Base-by-base conservation (phyloP, 2,113 vertebrate genomes). In the Carlito syrichta region DNA sequence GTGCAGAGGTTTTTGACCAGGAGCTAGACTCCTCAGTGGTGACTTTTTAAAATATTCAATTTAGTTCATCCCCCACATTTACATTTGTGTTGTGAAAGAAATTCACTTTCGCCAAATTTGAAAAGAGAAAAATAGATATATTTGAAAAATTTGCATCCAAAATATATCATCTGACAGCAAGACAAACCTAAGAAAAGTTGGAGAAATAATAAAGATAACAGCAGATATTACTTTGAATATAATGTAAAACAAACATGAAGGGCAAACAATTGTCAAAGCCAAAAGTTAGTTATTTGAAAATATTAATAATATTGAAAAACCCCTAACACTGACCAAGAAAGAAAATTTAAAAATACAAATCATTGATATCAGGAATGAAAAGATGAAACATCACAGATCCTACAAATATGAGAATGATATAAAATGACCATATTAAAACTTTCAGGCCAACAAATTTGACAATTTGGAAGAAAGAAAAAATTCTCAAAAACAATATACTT, bases 341-440 rank as follows among this genome's bases (percentile, higher is more conserved):
- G 27, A 78, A 91, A 95, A 94, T 32, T 43, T n/a, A 84, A 88
- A 87, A 95, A 48, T 27, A 54, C 22, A 60, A 81, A 86, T 63
- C 84, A 78, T 27, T 74, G 4, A 77, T 35, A 74, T 62, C 27
- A 73, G 45, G 56, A 78, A 74, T 66, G 20, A 86, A 91, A 86
- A 82, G 14, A 32, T 23, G 10, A 4, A 54, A 38, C 11, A 58
- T 43, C n/a, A 48, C 6, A 76, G 35, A 91, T 40, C 11, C 68
- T 91, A 83, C 7, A 86, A 30, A 86, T n/a, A 93, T 22, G 22
- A 63, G 73, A 81, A 79, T 40, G 10, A 56, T 40, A 32, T 35
- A 60, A 54, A 3, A 74, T 66, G 11, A 52, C 25, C 40, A 19
- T 52, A 40, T 52, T 50, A 89, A 66, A 89, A 54, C 35, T 23